A percentile compares a stretch with the other conserved stretches of the same genome.
Conservation (phyloP, 2,113 vertebrate genomes). For the Lophotis ruficrista region DNA sequence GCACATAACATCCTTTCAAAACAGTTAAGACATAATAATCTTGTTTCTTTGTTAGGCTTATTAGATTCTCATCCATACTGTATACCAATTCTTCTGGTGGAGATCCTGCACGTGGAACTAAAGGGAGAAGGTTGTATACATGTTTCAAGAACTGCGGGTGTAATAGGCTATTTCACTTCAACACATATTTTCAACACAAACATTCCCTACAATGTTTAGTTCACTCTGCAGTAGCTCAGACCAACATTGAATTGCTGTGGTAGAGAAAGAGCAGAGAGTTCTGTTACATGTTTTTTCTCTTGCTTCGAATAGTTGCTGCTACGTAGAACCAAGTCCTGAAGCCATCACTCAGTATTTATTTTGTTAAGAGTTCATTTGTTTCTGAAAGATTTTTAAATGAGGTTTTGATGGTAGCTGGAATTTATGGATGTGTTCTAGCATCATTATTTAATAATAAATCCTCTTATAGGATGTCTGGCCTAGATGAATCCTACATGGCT, state of each 20-base stretch:
- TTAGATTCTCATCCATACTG: not conserved
- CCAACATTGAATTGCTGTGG: not conserved
- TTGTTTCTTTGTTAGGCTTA: not conserved
- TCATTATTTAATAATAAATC: not conserved
- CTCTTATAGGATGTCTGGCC: not conserved
- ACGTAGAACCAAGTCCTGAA: not conserved
- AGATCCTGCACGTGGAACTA: not conserved
- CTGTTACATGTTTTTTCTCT: not conserved
- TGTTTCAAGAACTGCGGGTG: not conserved
- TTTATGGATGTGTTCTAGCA: not conserved
- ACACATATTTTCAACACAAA: not conserved
- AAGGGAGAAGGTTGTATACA: not conserved
- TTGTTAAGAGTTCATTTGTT: not conserved
- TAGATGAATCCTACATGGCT: not conserved
- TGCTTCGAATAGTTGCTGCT: not conserved
- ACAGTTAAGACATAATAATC: not conserved
- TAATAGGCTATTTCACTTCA: not conserved
- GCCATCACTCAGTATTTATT: not conserved
- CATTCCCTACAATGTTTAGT: not conserved
- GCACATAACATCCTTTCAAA: not conserved
- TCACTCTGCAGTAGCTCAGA: not conserved
- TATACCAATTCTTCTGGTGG: not conserved
- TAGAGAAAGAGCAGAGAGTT: not conserved
- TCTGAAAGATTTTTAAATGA: not conserved
- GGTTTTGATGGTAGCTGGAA: not conserved